Evolutionary conservation across 2,888 invertebrate species (phyloP), one percentile per base, ranked within the genome.

Genomic region (Allacma fusca): DNA sequence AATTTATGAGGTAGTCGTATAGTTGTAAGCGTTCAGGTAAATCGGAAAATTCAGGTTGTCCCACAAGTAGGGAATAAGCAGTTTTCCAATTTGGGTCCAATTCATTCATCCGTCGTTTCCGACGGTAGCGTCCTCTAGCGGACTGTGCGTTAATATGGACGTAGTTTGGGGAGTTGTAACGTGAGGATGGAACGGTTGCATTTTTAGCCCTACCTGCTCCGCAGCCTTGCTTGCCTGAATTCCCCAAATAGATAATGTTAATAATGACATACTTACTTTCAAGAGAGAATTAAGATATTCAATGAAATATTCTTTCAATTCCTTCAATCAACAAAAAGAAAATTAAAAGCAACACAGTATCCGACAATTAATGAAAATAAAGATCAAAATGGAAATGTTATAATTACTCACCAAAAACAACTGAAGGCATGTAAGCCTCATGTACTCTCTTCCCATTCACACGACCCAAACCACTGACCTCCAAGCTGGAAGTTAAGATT

Each of bases 361-460:
- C n/a, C n/a, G n/a, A n/a, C n/a, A n/a, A n/a, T n/a, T n/a, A n/a
- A n/a, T n/a, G n/a, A n/a, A n/a, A n/a, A n/a, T n/a, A n/a, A n/a
- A n/a, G n/a, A n/a, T n/a, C n/a, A n/a, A n/a, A n/a, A n/a, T n/a
- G n/a, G n/a, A 5, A 50, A 16, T n/a, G n/a, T 9, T 50, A 19
- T 9, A 50, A 50, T 16, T 2, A 57, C 64, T 78, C 64, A 78
- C 78, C 74, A 43, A 74, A 78, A 19, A 74, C 65, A 26, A 78
- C 64, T 19, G 69, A 16, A 23, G 78, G 70, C 16, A 78, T 62
- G 23, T 57, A 72, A 34, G 57, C 26, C n/a, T 72, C 62, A 62
- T 72, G 72, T 23, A 72, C 62, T 29, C 16, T 59, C 21, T 72
- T 0, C 0, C 72, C 34, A 24, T 72, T 62, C 28, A 72, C 16